phyloP scores from a whole-genome alignment of 2,113 vertebrate species.

The Mirounga angustirostris region DNA sequence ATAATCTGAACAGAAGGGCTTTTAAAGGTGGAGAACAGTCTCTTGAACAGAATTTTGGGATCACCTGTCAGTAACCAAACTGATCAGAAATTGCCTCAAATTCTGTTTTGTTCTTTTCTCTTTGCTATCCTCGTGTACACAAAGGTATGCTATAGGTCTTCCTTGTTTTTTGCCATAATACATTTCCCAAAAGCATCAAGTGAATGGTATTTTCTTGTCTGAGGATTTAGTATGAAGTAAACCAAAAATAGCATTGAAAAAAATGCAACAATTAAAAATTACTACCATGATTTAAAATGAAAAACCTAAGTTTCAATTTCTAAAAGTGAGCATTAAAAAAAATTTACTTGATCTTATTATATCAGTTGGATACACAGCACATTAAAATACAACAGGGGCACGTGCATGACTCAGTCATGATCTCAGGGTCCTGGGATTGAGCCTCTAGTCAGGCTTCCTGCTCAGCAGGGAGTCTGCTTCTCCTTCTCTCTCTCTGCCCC shows the following conservation, averaged over 20 bases:
- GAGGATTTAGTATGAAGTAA: background rate
- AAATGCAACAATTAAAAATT: background rate
- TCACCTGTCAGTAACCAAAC: background rate
- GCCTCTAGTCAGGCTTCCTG: no score
- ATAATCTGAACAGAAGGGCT: background rate
- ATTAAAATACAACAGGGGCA: background rate
- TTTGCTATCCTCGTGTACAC: background rate
- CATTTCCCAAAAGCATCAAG: background rate
- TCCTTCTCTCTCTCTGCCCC: background rate
- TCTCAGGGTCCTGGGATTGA: no score
- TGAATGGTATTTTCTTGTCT: background rate
- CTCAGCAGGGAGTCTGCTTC: background rate
- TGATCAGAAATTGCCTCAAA: background rate
- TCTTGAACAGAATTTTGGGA: background rate
- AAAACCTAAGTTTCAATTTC: slow-evolving; percentile 20
- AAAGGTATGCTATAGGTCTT: background rate
- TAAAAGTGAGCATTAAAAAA: background rate
- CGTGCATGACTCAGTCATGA: background rate
- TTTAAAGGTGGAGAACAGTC: background rate
- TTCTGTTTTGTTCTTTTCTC: background rate
- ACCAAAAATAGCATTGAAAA: background rate
- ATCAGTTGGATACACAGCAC: background rate
- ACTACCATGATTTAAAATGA: background rate
- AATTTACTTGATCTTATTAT: slow-evolving; percentile 24
- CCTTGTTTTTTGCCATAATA: background rate